Base-by-base conservation (phyloP, 2,797 vertebrate species). In the Crocidura indochinensis region DNA sequence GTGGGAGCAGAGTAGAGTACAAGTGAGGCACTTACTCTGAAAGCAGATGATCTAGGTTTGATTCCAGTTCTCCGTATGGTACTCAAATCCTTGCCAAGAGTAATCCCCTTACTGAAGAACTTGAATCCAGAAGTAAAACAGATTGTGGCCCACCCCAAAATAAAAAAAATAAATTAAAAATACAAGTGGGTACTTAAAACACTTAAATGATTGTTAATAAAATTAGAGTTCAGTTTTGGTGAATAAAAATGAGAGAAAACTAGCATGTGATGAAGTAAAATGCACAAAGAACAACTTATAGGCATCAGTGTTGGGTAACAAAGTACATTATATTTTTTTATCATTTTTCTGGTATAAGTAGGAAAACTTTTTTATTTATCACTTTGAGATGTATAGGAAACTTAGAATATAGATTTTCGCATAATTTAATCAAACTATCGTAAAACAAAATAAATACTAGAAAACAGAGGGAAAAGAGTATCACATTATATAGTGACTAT, bases 401-500 rank as follows among this genome's bases (percentile, higher is more conserved):
- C 62, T 69, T 84, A 65, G 26, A 94, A 49, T 74, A 62, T 90
- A 49, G 0, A 15, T 12, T 80, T 75, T 44, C 75, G 4, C 26
- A 29, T 8, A 44, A n/a, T 44, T 29, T 62, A 84, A 44, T 71
- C 27, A 56, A 90, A 75, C 64, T 72, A 90, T 46, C 24, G n/a
- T 90, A 84, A 2, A 0, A 6, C 69, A 56, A 97, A 46, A 49
- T 69, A 71, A 75, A 78, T 6, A 49, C 56, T 92, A 60, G 0
- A 6, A 92, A 94, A 80, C 26, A 92, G 77, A 88, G 38, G 31
- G 0, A 0, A 51, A 68, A 84, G 74, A 87, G 27, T 29, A 46
- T 88, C 93, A 84, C 44, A 91, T 84, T 93, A 89, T 71, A 67
- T 68, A 81, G 8, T 94, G 56, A 29, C 81, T 73, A 80, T 49